Base-by-base conservation (phyloP, 1,140 invertebrate species). In the Scaptomyza montana region DNA sequence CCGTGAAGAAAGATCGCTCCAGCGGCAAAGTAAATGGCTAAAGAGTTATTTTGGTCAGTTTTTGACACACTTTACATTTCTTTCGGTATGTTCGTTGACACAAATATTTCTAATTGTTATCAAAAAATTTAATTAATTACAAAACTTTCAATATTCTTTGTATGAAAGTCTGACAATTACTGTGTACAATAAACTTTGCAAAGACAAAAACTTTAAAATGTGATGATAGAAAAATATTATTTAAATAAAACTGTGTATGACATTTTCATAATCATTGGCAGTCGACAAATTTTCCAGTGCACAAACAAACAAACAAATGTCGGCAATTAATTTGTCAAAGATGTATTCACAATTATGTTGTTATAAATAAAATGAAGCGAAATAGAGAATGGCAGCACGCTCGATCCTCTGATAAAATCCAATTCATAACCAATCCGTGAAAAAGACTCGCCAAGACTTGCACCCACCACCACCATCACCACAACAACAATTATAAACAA, bases 311-410 rank as follows among this genome's bases (percentile, higher is more conserved):
- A 61, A 80, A 77, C 74, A 81, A 86, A 72, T 82, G 78, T 61
- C 78, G 71, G 78, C 82, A 86, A 86, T 86, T 86, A 86, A 81
- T 86, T 86, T 81, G 81, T 86, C 63, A 54, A 59, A 81, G 85
- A 80, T 87, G 61, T 81, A 63, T 66, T 61, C 61, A 78, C 78
- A 86, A 86, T 87, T 82, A 87, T 63, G 70, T 80, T 86, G 78
- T 86, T 85, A 74, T 28, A 49, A 68, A 59, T 50, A 16, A n/a
- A 43, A 43, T n/a, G 39, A 3, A 43, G 25, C 70, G 63, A 77
- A 74, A 65, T 78, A 41, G 45, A 50, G 39, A 60, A 46, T 49
- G 30, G 41, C n/a, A 19, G 28, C 59, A 16, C 16, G 16, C 16
- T 16, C 16, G 16, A 16, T 65, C 43, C 39, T 69, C 60, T 84